phyloP scores from a whole-genome alignment of 2,113 vertebrate genomes.

The Syngnathus floridae region DNA sequence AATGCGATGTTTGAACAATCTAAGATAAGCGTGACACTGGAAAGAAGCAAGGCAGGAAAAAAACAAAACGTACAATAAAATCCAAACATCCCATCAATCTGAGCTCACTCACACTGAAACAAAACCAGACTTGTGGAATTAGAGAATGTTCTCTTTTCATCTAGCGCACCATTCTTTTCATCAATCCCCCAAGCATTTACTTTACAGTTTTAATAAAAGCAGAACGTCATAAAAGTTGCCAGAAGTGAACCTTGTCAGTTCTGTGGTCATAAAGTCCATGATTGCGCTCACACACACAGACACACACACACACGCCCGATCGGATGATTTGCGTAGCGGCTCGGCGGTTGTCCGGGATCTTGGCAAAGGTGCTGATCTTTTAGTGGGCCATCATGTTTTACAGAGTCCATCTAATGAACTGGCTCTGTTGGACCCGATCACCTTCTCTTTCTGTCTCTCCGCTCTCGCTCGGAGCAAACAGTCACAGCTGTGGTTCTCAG shows the following conservation, averaged over 20 bases:
- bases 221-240: not conserved
- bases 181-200: conserved; percentile 13
- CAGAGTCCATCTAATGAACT: conserved; percentile 84
- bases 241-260: not conserved
- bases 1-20: not conserved
- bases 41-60: conserved; percentile 9
- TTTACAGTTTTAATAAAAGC: conserved; percentile 3
- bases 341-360: conserved; percentile 33
- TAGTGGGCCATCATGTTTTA: conserved; percentile 78
- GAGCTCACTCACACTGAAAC: conserved; percentile 9
- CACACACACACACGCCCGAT: not conserved
- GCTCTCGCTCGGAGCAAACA: conserved; percentile 71
- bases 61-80: conserved; percentile 14
- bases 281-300: not conserved
- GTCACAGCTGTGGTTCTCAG: conserved; percentile 57
- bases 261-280: not conserved
- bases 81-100: conserved; percentile 16
- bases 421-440: conserved; percentile 79
- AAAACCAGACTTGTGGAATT: conserved; percentile 26
- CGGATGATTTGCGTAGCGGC: conserved; percentile 16
- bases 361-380: conserved; percentile 75
- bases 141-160: conserved; percentile 42
- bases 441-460: conserved; percentile 51
- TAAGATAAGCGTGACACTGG: not conserved
- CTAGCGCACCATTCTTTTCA: conserved; percentile 39